These are phyloP conservation scores for Brachylomia viminalis DNA, from an alignment of 2,888 invertebrate genomes.

Conservation along the genomic window DNA sequence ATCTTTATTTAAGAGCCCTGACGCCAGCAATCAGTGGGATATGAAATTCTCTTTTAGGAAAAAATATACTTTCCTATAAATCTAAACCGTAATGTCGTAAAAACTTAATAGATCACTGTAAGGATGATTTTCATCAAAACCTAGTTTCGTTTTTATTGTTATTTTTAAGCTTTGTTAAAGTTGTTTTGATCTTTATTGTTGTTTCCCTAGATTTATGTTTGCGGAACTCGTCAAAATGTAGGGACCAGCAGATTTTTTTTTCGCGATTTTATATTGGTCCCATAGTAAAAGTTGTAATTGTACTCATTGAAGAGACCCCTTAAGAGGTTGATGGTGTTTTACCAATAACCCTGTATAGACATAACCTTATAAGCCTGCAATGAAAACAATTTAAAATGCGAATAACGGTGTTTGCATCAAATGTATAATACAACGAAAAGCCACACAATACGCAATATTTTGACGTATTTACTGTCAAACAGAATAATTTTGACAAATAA, in stretches of 20 bases:
- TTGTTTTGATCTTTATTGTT: neutral
- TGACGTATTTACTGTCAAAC: neutral
- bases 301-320: too few relatives aligned
- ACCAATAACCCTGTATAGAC: too few relatives aligned
- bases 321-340: too few relatives aligned
- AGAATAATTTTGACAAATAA: neutral
- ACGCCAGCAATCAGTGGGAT: conserved; percentile 31
- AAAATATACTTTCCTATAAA: conserved; percentile 19
- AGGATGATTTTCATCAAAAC: conserved; percentile 18
- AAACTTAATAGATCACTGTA: conserved; percentile 22
- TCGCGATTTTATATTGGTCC: too few relatives aligned
- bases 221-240: too few relatives aligned
- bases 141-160: conserved; percentile 12
- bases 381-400: neutral
- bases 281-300: too few relatives aligned
- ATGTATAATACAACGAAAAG: neutral
- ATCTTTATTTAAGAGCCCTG: conserved; percentile 21
- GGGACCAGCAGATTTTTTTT: too few relatives aligned
- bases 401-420: neutral
- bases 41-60: conserved; percentile 24
- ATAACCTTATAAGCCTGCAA: too few relatives aligned
- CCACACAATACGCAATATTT: neutral
- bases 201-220: too few relatives aligned
- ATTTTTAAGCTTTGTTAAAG: neutral
- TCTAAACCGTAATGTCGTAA: conserved; percentile 23